Evolutionary conservation across 2,797 vertebrate species (phyloP), one percentile per base, ranked within the genome.

Genomic region (Danio albolineatus): DNA sequence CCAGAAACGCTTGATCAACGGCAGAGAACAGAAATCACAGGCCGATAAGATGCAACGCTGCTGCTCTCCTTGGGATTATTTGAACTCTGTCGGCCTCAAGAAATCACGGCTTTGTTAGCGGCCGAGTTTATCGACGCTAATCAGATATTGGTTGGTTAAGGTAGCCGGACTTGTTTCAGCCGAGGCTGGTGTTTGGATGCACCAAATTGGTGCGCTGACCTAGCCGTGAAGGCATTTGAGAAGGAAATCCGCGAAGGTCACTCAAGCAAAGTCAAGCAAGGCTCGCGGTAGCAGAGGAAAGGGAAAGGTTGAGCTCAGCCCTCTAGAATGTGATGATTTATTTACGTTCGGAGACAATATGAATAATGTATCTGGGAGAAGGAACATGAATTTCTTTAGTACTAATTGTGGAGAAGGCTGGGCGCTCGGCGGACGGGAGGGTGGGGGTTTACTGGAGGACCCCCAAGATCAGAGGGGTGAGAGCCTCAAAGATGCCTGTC

Each of bases 321-420:
- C 92, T 92, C 87, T 87, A 94, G 93, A 93, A 95, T 86, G 89
- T 93, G 92, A 94, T 94, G 93, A 95, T 95, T 95, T 95, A 95
- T 94, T 95, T 94, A 95, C 95, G 93, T 93, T 90, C 90, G 86
- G 90, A 94, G 94, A 91, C 83, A 90, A 94, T 94, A 95, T 96
- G 92, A 96, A 93, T 97, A 94, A 96, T 96, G 95, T 93, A 94
- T 93, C 89, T 92, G 93, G 93, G 95, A 93, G 95, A 94, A 92
- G 92, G 92, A 96, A 91, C 94, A 93, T 93, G 89, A 90, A 91
- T 94, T 93, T 94, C 91, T 94, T 94, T 95, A 92, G 92, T 94
- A 94, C 94, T 97, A 96, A 98, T 98, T 98, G 96, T 97, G 95
- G 95, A 95, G 93, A 93, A 95, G 90, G 90, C 92, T 92, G 91